Percentiles rank a stretch among this genome's conserved stretches.
Conservation (phyloP, 2,113 vertebrate species). For the Serinus canaria region DNA sequence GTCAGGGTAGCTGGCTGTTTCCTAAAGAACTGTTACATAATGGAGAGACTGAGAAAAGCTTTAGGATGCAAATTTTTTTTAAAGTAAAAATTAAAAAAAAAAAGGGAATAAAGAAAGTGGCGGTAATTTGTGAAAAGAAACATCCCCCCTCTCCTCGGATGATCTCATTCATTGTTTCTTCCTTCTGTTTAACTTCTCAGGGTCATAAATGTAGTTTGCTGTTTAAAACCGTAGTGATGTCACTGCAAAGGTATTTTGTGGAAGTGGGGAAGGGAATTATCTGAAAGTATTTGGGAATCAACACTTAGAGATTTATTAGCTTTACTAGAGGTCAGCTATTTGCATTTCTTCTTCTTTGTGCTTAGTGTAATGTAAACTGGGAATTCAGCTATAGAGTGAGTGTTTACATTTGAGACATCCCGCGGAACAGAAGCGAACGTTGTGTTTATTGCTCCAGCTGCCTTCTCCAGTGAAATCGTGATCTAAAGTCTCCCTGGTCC, state of each 20-base stretch:
- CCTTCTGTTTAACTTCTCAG: slow-evolving; percentile 73
- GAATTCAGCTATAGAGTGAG: slow-evolving; percentile 51
- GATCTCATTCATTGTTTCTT: slow-evolving; percentile 74
- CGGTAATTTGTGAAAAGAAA: slow-evolving; percentile 76
- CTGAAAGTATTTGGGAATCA: slow-evolving; percentile 53
- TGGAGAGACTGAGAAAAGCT: slow-evolving; percentile 73
- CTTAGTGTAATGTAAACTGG: slow-evolving; percentile 36
- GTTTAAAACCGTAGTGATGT: slow-evolving; percentile 53
- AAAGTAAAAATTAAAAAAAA: slow-evolving; percentile 31
- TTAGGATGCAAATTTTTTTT: slow-evolving; percentile 77
- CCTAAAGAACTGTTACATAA: slow-evolving; percentile 82
- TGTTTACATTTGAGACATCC: slow-evolving; percentile 46
- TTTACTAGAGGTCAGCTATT: slow-evolving; percentile 45
- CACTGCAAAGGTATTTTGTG: slow-evolving; percentile 53
- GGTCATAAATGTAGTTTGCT: slow-evolving; percentile 66
- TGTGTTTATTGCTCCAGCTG: slow-evolving; percentile 52
- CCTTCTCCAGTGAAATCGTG: not conserved
- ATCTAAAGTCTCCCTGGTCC: slow-evolving; percentile 24
- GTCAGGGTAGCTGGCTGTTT: slow-evolving; percentile 78
- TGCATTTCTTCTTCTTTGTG: slow-evolving; percentile 24
- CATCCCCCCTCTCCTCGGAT: slow-evolving; percentile 22
- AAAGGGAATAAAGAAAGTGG: slow-evolving; percentile 32
- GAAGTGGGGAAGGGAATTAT: slow-evolving; percentile 12
- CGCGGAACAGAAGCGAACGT: not conserved
- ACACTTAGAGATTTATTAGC: slow-evolving; percentile 39